Evolutionary conservation across 2,888 invertebrate species (phyloP).

Genomic region (Hemithea aestivaria): DNA sequence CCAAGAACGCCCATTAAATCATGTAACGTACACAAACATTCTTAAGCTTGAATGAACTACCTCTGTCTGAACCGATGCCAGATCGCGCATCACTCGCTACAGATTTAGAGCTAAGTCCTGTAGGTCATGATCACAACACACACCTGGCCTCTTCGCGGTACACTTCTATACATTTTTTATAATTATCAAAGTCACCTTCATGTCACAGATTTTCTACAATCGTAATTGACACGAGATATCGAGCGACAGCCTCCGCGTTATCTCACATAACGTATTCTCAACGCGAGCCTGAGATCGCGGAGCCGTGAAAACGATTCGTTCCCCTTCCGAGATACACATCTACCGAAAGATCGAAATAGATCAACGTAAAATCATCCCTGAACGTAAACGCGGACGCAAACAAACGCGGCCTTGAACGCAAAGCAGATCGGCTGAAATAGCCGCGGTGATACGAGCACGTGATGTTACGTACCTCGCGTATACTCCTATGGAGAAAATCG

Average conservation of each 20-base stretch:
- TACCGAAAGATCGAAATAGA: conserved; percentile 50
- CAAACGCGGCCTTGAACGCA: conserved; percentile 74
- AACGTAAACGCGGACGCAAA: conserved; percentile 64
- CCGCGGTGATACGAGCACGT: conserved; percentile 74
- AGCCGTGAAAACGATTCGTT: conserved; percentile 64
- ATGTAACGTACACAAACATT: conserved; percentile 37
- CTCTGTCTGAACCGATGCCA: conserved; percentile 61
- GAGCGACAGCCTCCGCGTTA: conserved; percentile 41
- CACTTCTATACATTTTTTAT: no score
- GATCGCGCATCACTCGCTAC: conserved; percentile 48
- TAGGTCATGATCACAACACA: conserved; percentile 61
- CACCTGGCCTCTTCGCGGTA: conserved; percentile 38
- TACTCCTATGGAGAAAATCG: conserved; percentile 71
- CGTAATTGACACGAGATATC: conserved; percentile 28
- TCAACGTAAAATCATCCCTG: conserved; percentile 43
- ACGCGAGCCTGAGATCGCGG: conserved; percentile 47
- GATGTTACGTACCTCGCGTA: conserved; percentile 73
- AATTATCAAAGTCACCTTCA: conserved; percentile 22
- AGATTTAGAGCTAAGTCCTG: conserved; percentile 55
- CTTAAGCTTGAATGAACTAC: conserved; percentile 58
- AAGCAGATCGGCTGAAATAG: conserved; percentile 72
- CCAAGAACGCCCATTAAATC: conserved; percentile 22
- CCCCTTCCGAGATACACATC: conserved; percentile 42
- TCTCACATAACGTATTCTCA: conserved; percentile 53
- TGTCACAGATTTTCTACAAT: conserved; percentile 13